Base-by-base conservation (phyloP, 2,113 vertebrate genomes). In the Hyperopisus bebe region DNA sequence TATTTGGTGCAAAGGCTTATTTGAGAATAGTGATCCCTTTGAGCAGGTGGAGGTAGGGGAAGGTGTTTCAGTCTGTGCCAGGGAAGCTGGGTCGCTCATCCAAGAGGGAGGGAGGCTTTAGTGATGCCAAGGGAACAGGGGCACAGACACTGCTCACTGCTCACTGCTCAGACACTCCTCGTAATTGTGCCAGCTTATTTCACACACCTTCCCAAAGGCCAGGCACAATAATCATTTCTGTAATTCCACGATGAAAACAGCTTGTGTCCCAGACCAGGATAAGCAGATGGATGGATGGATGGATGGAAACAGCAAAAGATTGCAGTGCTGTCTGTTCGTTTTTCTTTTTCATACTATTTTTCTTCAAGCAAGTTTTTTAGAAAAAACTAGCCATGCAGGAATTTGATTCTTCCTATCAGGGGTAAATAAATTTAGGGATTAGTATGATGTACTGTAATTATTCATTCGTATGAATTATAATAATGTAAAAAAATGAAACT, bases 1-100 rank as follows among this genome's bases (percentile, higher is more conserved):
- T 94, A 96, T 96, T 95, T 94, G 93, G 90, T 17, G 95, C 94
- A 92, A 91, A 90, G 87, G 88, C 93, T 95, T 95, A 96, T 94
- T 95, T 95, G 94, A 53, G 90, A 92, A 94, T 93, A 91, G 93
- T 95, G 88, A 89, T 94, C 92, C 93, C 90, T 53, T 91, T 90
- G 94, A 92, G 94, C 89, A 80, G 90, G 89, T 2, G 84, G 92
- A 83, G 88, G 48, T 35, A 62, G 47, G 70, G 46, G 1, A 50
- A 50, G 70, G 70, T 35, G 88, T 62, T 88, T 51, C 13, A 31
- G 66, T 53, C 24, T 35, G 42, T 35, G 80, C 27, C 19, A 66
- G 42, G 24, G 44, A 55, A 55, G 86, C 51, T 66, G 87, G 87
- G 58, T 88, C 35, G 19, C 50, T 88, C 39, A 89, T 82, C 62